Percentiles rank a stretch among this genome's conserved stretches.
Evolutionary conservation across 2,113 vertebrate species (phyloP).

Genomic region (Cephalopterus ornatus): DNA sequence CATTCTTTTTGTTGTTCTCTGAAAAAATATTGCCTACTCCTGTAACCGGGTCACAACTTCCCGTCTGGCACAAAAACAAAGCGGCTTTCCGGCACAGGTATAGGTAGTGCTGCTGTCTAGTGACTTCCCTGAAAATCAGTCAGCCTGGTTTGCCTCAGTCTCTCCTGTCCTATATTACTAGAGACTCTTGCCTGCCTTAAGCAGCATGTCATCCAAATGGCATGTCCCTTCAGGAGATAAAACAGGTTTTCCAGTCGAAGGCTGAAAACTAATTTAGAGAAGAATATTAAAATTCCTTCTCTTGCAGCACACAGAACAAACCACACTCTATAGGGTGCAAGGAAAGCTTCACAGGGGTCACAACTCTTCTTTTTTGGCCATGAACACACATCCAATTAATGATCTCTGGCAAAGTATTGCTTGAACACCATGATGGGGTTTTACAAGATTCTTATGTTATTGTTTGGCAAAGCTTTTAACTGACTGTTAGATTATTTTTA

Average conservation of each 20-base stretch:
- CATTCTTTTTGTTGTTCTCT: slow-evolving; percentile 1
- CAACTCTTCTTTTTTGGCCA: not conserved
- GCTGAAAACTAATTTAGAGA: not conserved
- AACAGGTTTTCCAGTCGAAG: not conserved
- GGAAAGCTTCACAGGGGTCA: not conserved
- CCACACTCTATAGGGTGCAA: not conserved
- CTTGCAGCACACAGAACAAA: not conserved
- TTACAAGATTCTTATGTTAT: not conserved
- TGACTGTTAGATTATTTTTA: not conserved
- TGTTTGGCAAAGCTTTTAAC: slow-evolving; percentile 9
- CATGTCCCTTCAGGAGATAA: not conserved
- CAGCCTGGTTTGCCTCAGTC: not conserved
- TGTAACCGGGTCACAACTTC: not conserved
- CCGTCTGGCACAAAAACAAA: not conserved
- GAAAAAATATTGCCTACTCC: not conserved
- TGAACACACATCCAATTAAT: not conserved
- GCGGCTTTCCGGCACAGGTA: not conserved
- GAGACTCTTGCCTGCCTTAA: not conserved
- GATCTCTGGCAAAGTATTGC: not conserved
- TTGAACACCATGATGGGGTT: not conserved
- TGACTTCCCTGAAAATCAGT: not conserved
- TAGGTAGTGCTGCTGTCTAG: not conserved
- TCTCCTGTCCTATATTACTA: not conserved
- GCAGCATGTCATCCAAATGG: not conserved
- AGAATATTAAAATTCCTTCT: not conserved